Conservation (phyloP, 2,113 vertebrate species). For the Rallus limicola region DNA sequence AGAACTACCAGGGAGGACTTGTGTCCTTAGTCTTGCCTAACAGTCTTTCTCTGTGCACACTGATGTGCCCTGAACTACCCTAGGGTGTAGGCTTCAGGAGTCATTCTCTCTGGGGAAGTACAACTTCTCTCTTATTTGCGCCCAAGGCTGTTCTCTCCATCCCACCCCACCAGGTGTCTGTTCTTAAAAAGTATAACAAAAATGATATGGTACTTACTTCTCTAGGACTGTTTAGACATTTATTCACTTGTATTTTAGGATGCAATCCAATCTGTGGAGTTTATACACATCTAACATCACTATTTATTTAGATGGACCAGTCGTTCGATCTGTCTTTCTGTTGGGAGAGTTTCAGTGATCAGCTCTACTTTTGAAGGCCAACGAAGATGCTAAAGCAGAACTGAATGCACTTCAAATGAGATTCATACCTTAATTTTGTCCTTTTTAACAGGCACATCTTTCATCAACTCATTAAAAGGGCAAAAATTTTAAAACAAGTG, state of each 20-base stretch:
- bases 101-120: not conserved
- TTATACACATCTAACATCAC: not conserved
- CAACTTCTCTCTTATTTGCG: not conserved
- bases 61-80: accelerated
- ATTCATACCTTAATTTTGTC: not conserved
- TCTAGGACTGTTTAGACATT: not conserved
- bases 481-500: not conserved
- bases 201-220: not conserved
- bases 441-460: not conserved
- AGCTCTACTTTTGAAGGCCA: not conserved
- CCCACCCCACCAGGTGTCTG: not conserved
- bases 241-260: not conserved
- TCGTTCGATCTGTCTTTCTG: not conserved
- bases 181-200: not conserved
- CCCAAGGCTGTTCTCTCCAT: not conserved
- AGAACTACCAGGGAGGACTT: not conserved
- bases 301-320: not conserved
- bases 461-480: not conserved
- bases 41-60: not conserved
- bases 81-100: not conserved
- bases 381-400: not conserved
- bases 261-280: not conserved
- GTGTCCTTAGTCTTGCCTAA: not conserved
- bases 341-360: not conserved
- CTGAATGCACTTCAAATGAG: not conserved